Conservation (phyloP, 2,113 vertebrate genomes). For the Phalacrocorax pelagicus region DNA sequence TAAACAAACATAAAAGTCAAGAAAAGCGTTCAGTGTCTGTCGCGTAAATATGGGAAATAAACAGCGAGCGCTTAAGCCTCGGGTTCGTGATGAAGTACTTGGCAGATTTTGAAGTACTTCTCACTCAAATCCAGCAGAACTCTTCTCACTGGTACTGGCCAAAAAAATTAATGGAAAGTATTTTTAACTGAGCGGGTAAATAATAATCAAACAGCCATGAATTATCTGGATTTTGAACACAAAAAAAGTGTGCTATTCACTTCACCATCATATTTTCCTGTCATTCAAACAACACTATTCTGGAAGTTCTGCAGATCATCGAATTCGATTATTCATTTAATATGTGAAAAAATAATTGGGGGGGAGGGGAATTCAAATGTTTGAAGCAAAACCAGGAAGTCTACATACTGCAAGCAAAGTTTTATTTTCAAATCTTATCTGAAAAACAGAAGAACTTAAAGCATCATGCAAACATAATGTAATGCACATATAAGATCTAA, state of each 20-base stretch:
- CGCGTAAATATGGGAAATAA: background rate
- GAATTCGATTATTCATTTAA: background rate
- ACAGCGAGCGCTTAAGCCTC: background rate
- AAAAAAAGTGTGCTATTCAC: background rate
- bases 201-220: background rate
- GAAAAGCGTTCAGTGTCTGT: no score
- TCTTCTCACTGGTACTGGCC: background rate
- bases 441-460: background rate
- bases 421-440: background rate
- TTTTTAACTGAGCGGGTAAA: background rate
- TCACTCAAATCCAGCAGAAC: background rate
- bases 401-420: background rate
- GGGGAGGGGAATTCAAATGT: background rate
- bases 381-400: background rate
- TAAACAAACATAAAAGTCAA: background rate
- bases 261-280: background rate
- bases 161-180: background rate
- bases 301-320: background rate
- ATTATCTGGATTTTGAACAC: background rate
- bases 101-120: background rate
- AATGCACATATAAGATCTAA: accelerated
- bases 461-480: background rate
- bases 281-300: background rate
- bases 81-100: background rate
- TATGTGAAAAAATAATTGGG: background rate